Conservation (phyloP, 2,888 invertebrate species). For the Hirudinaria manillensis region DNA sequence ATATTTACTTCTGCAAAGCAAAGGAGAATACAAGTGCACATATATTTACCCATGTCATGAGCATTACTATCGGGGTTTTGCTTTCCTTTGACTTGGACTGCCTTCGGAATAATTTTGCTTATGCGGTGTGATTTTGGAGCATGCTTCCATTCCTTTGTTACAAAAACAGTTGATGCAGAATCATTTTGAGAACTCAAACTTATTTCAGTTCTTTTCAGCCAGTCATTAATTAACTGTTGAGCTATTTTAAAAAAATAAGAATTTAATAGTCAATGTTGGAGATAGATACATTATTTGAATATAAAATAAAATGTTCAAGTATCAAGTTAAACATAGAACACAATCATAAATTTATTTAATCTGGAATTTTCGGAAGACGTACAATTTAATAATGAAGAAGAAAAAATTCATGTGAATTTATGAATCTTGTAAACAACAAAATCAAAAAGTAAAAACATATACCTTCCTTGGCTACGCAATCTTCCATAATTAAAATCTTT, state of each 20-base stretch:
- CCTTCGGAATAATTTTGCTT: too few relatives aligned
- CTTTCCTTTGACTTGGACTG: too few relatives aligned
- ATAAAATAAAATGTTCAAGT: not conserved
- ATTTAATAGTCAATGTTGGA: not conserved
- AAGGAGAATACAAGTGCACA: not conserved
- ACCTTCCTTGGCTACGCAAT: too few relatives aligned
- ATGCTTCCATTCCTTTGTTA: conserved; percentile 4
- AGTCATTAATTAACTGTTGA: conserved; percentile 17
- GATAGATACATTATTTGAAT: not conserved
- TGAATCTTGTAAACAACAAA: too few relatives aligned
- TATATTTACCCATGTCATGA: too few relatives aligned
- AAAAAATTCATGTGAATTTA: not conserved
- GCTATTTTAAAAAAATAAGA: not conserved
- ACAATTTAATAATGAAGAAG: not conserved
- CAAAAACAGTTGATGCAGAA: not conserved
- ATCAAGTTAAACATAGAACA: not conserved
- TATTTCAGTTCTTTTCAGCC: conserved; percentile 21
- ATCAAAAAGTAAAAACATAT: too few relatives aligned
- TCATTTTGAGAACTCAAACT: not conserved
- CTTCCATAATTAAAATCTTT: too few relatives aligned
- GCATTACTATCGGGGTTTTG: too few relatives aligned
- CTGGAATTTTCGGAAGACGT: not conserved
- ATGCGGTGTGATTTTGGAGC: not conserved
- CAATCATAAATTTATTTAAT: not conserved
- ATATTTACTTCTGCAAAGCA: not conserved